Evolutionary conservation across 2,888 invertebrate genomes (phyloP).

Genomic region (Norana najaformis): DNA sequence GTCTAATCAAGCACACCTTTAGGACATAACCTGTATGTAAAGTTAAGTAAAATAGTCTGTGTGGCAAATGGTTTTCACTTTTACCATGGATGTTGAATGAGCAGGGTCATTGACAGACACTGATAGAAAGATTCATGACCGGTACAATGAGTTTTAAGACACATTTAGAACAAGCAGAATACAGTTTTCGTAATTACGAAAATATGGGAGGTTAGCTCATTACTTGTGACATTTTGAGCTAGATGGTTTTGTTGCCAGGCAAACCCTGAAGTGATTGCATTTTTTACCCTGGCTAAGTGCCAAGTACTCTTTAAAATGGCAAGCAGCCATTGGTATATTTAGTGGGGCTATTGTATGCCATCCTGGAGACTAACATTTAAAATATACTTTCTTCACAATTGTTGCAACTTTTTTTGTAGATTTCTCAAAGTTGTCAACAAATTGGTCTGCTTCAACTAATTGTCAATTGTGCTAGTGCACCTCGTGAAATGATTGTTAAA

Average conservation of each 20-base stretch:
- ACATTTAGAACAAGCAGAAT: not conserved
- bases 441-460: not conserved
- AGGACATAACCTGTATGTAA: no score
- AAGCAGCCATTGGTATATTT: no score
- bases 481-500: not conserved
- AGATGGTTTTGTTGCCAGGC: not conserved
- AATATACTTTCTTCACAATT: no score
- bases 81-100: not conserved
- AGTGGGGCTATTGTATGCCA: no score
- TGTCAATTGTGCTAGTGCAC: not conserved
- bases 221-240: not conserved
- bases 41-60: no score
- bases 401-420: not conserved
- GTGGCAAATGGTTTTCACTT: not conserved
- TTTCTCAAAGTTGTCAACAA: not conserved
- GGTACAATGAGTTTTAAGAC: not conserved
- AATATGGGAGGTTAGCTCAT: not conserved
- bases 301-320: no score
- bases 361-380: no score
- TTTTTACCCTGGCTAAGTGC: not conserved
- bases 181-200: not conserved
- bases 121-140: no score
- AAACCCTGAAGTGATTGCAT: not conserved
- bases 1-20: no score
- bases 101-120: not conserved